Evolutionary conservation across 2,888 invertebrate species (phyloP), one percentile per base, ranked within the genome.

Genomic region (Drosophila nigricruria): DNA sequence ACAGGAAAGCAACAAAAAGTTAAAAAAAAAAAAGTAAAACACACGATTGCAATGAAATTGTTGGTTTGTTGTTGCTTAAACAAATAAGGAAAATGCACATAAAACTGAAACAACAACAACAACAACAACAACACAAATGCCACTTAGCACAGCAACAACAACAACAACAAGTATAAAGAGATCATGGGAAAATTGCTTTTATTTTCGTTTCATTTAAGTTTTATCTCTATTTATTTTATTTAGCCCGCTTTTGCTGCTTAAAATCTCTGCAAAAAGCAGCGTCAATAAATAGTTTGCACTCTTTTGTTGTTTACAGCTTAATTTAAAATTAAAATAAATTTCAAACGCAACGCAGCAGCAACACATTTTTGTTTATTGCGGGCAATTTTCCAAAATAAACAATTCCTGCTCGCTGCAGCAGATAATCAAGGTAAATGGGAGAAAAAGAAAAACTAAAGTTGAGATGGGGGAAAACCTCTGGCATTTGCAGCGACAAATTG

Each of bases 71-170:
- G 61, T 58, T 70, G 62, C 65, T 87, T 86, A 77, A 79, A 76
- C 81, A 85, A 85, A 88, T 85, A 85, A 88, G 86, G 88, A 86
- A 88, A 85, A 86, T 81, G 71, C 83, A 79, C 75, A 82, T 70
- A 71, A 85, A 77, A 72, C 63, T 61, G 59, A 68, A 73, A 50
- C 59, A 65, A 52, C n/a, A n/a, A n/a, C 43, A 70, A 61, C 70
- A 74, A 75, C 63, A 77, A 68, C 36, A 70, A 10, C 58, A 58
- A 52, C 43, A 61, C 47, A 66, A 79, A 73, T 79, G 59, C 69
- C 82, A 82, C 79, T 79, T 77, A 82, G 60, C 73, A 60, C 70
- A 40, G 53, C 42, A 75, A 53, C 69, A 65, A 56, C 43, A 57
- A 63, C 40, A 58, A 30, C 32, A 36, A 43, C 53, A 49, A 61